phyloP scores from a whole-genome alignment of 2,888 invertebrate species.

The Byasa hedistus region DNA sequence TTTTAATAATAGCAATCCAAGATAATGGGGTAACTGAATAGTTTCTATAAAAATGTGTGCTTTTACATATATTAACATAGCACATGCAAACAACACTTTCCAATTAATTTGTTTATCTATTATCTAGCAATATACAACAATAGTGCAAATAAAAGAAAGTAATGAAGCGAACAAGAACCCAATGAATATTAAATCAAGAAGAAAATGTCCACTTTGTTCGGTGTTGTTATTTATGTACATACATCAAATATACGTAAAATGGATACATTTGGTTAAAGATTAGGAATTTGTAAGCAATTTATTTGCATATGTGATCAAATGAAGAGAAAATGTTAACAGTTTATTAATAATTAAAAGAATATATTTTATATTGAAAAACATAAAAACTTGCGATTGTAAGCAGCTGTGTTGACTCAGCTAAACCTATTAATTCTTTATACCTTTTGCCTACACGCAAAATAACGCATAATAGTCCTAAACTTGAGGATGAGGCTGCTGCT shows the following conservation, averaged over 20 bases:
- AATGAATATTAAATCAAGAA: not conserved
- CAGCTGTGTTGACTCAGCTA: too few relatives aligned
- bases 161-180: not conserved
- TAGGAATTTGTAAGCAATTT: not conserved
- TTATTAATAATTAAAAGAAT: too few relatives aligned
- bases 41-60: not conserved
- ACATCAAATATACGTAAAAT: not conserved
- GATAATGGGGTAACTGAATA: not conserved
- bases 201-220: not conserved
- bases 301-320: too few relatives aligned
- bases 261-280: not conserved
- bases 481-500: too few relatives aligned
- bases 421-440: too few relatives aligned
- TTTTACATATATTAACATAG: not conserved
- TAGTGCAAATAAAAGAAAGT: not conserved
- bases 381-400: too few relatives aligned
- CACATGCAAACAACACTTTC: not conserved
- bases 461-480: too few relatives aligned
- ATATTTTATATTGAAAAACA: too few relatives aligned
- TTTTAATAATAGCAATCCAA: not conserved
- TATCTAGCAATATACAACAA: not conserved
- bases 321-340: too few relatives aligned
- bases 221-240: not conserved
- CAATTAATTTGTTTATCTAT: not conserved
- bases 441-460: too few relatives aligned